Evolutionary conservation across 2,113 vertebrate genomes (phyloP), one percentile per base, ranked within the genome.

Genomic region (Sapayoa aenigma): DNA sequence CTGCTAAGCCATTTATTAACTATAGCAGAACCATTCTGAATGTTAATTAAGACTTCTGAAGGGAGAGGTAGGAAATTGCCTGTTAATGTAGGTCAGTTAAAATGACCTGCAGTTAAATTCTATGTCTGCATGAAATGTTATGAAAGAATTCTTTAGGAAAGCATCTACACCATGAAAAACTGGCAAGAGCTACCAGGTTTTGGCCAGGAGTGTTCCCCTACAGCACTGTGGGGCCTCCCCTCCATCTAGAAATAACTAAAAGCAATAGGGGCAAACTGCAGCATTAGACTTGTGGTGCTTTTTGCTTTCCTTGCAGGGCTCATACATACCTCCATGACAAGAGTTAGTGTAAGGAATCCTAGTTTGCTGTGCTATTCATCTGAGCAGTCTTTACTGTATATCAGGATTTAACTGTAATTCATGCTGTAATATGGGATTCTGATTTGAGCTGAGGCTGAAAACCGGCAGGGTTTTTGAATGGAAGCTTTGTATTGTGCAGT

Each of bases 401-500:
- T 91, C 52, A 39, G 63, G 92, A 27, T 71, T 60, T 90, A 75
- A 41, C 49, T 67, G 10, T 72, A 80, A 74, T 59, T 92, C 46
- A 41, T 46, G 67, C 35, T 68, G 33, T 56, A 89, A 68, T 76
- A 68, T 2, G 37, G 66, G 39, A 41, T 87, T 91, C 41, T 84
- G 74, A 68, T 84, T 77, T 79, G 78, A 82, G 58, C 66, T 91
- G 39, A 21, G 41, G 68, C 6, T 91, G 91, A 67, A 95, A 92
- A 95, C 14, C 87, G 80, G 30, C 58, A 79, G 84, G 46, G 46
- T 63, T 73, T 80, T 79, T 95, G 78, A 91, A 91, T 77, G 55
- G 72, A 47, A 85, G 47, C 87, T 94, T 90, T 95, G 82, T 93
- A 68, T 73, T 69, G 33, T 69, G 50, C 87, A 73, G 74, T 79